Conservation (phyloP, 1,140 invertebrate genomes). For the Brachionus sp. region DNA sequence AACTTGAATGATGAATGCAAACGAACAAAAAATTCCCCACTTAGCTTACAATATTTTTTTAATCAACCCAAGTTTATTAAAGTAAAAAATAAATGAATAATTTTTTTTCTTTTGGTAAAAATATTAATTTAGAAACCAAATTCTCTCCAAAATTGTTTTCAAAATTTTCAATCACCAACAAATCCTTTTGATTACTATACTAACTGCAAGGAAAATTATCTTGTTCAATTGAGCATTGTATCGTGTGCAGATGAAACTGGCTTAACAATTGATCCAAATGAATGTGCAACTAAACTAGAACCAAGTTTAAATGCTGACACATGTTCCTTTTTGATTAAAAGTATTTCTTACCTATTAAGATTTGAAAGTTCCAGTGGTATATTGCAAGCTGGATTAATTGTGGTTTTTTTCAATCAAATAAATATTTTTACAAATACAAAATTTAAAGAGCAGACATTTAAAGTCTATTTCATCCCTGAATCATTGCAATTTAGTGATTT, state of each 20-base stretch:
- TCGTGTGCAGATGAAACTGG: neutral
- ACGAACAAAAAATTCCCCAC: too few relatives aligned
- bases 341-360: constrained; percentile 13
- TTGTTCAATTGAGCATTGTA: neutral
- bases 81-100: neutral
- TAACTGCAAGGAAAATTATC: neutral
- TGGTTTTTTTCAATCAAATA: constrained; percentile 1
- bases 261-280: neutral
- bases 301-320: neutral
- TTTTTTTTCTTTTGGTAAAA: neutral
- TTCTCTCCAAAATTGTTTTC: neutral
- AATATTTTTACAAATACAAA: neutral
- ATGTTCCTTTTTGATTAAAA: neutral
- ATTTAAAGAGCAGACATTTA: neutral
- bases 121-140: neutral
- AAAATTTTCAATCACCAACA: neutral
- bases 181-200: neutral
- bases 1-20: too few relatives aligned
- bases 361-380: neutral
- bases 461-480: neutral
- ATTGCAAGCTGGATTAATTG: neutral
- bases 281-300: neutral
- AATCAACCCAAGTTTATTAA: neutral
- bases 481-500: neutral
- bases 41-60: too few relatives aligned